Evolutionary conservation across 1,140 invertebrate species (phyloP).

Genomic region (Drosophila subpulchrella): DNA sequence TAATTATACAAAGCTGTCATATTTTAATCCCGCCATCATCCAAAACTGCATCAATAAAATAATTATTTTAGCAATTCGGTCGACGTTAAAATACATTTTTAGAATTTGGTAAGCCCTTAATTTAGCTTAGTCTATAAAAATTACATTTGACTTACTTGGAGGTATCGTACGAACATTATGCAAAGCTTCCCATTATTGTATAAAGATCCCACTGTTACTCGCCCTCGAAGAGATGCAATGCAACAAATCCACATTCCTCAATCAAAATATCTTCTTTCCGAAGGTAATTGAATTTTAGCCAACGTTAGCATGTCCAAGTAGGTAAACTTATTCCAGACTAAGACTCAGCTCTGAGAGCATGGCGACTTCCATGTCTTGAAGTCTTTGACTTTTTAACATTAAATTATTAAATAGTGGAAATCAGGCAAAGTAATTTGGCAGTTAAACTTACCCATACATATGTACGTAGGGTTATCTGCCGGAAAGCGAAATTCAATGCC

Average conservation of each 20-base stretch:
- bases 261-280: too few species aligned
- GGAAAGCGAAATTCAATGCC: conserved; percentile 14
- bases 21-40: background rate
- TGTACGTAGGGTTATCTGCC: conserved; percentile 5
- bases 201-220: too few species aligned
- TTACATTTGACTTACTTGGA: conserved; percentile 1
- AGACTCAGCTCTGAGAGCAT: conserved; percentile 2
- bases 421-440: conserved; percentile 2
- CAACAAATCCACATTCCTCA: too few species aligned
- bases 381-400: background rate
- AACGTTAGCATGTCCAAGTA: too few species aligned
- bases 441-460: background rate
- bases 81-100: background rate
- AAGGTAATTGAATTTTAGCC: too few species aligned
- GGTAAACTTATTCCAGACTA: too few species aligned
- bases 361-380: conserved; percentile 4
- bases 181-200: background rate
- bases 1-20: background rate
- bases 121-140: background rate
- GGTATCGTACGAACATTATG: background rate
- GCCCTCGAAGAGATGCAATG: too few species aligned
- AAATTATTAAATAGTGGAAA: background rate
- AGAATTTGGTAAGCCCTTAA: background rate
- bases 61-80: background rate
- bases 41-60: background rate